Conservation (phyloP, 2,888 invertebrate genomes). For the Pterostichus madidus region DNA sequence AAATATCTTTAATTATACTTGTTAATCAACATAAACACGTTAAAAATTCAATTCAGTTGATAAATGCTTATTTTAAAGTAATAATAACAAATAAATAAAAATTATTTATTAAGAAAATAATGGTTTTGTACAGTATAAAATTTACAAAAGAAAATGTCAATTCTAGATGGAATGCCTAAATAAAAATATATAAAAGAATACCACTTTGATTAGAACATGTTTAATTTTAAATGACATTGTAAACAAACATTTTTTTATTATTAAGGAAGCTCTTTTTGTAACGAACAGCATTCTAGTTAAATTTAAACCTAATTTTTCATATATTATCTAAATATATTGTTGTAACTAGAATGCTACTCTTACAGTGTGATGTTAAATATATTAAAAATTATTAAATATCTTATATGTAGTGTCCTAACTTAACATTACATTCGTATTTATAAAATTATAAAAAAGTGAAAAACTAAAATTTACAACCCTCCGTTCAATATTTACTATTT, state of each 20-base stretch:
- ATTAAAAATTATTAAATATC: slow-evolving; percentile 53
- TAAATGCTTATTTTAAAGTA: slow-evolving; percentile 5
- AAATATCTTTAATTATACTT: not conserved
- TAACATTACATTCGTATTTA: slow-evolving; percentile 38
- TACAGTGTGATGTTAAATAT: slow-evolving; percentile 59
- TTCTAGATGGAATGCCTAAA: slow-evolving; percentile 61
- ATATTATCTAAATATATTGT: slow-evolving; percentile 26
- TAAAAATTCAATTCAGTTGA: not conserved
- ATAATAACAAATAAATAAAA: slow-evolving; percentile 53
- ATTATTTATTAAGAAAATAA: slow-evolving; percentile 68
- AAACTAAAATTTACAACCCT: slow-evolving; percentile 21
- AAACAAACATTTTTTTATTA: slow-evolving; percentile 14
- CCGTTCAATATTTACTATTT: not conserved
- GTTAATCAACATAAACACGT: not conserved
- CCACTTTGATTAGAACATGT: slow-evolving; percentile 29
- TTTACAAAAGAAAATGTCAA: slow-evolving; percentile 66
- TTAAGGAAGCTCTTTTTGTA: slow-evolving; percentile 50
- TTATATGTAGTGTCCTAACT: slow-evolving; percentile 31
- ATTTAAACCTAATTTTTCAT: slow-evolving; percentile 3
- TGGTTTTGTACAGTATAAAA: slow-evolving; percentile 69
- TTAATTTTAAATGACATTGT: slow-evolving; percentile 44
- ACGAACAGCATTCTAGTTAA: slow-evolving; percentile 56
- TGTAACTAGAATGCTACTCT: slow-evolving; percentile 41
- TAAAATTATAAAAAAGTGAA: slow-evolving; percentile 37
- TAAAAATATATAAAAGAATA: slow-evolving; percentile 37